Evolutionary conservation across 2,888 invertebrate species (phyloP), one percentile per base, ranked within the genome.

Genomic region (Resseliella maxima): DNA sequence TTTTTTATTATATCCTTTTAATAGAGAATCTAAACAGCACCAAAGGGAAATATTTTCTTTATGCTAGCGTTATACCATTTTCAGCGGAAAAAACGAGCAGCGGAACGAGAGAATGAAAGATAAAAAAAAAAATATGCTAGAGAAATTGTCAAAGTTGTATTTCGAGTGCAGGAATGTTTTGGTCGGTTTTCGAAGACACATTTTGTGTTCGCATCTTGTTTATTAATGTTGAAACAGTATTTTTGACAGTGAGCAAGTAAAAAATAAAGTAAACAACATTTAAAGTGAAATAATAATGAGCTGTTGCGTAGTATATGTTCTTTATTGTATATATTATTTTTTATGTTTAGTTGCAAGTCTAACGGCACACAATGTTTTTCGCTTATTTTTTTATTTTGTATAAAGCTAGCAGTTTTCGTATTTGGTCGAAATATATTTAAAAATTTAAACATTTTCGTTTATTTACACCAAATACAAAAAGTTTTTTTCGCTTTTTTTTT

Each of bases 1-100:
- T 72, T 72, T 72, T 72, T 72, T 72, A 72, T 72, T 72, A 72
- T 72, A 72, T 72, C 31, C 72, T 72, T 72, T 72, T 72, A 72
- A 72, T 72, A 72, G 72, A 72, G 72, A 72, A 72, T 72, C 72
- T 72, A 72, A 72, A 72, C 72, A 72, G 72, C 72, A 31, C 72
- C 72, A 72, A 72, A 12, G 72, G 72, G 72, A 72, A 72, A 72
- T 72, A 72, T 31, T 72, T 72, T n/a, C 31, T 72, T 72, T 72
- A 72, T 72, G 31, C 31, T 31, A n/a, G 72, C 72, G n/a, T 31
- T 31, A 31, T 72, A 72, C 12, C 2, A 72, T 72, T 72, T 72
- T 72, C 31, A 12, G 72, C 0, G 31, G 35, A n/a, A 72, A n/a
- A n/a, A 18, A 21, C 12, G 21, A 15, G 50, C 41, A 41, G 41